phyloP scores from a whole-genome alignment of 1,140 invertebrate genomes.

The Megathymus violae region DNA sequence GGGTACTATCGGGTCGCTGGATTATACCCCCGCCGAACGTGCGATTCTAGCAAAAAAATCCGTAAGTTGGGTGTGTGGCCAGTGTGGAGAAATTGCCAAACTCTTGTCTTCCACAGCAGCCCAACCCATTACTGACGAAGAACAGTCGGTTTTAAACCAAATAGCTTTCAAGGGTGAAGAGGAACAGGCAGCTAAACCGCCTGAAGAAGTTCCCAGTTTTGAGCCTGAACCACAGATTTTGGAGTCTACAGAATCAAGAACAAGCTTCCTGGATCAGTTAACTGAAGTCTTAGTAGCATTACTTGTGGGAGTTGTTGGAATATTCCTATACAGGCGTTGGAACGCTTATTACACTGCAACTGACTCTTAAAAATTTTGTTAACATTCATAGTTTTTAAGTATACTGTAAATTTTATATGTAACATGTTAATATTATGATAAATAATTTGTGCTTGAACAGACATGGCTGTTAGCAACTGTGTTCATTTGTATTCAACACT shows the following conservation, averaged over 20 bases:
- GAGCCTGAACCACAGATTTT: constrained; percentile 62
- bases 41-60: constrained; percentile 91
- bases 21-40: constrained; percentile 93
- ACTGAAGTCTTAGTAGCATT: constrained; percentile 73
- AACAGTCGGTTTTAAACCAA: constrained; percentile 74
- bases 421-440: constrained; percentile 16
- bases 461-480: background rate
- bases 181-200: constrained; percentile 64
- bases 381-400: constrained; percentile 44
- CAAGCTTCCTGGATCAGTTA: constrained; percentile 71
- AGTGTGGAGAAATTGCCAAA: constrained; percentile 84
- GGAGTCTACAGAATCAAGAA: constrained; percentile 63
- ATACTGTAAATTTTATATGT: constrained; percentile 32
- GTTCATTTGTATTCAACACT: constrained; percentile 1
- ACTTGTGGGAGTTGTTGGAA: constrained; percentile 67
- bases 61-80: constrained; percentile 84
- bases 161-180: constrained; percentile 79
- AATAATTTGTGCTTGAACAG: constrained; percentile 6
- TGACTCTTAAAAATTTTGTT: constrained; percentile 56
- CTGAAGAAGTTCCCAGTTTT: constrained; percentile 50
- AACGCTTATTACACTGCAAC: constrained; percentile 56
- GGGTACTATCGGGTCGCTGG: constrained; percentile 95
- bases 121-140: constrained; percentile 81
- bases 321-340: constrained; percentile 77
- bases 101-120: constrained; percentile 79